phyloP scores from a whole-genome alignment of 2,113 vertebrate species.

The Nesogale talazaci region DNA sequence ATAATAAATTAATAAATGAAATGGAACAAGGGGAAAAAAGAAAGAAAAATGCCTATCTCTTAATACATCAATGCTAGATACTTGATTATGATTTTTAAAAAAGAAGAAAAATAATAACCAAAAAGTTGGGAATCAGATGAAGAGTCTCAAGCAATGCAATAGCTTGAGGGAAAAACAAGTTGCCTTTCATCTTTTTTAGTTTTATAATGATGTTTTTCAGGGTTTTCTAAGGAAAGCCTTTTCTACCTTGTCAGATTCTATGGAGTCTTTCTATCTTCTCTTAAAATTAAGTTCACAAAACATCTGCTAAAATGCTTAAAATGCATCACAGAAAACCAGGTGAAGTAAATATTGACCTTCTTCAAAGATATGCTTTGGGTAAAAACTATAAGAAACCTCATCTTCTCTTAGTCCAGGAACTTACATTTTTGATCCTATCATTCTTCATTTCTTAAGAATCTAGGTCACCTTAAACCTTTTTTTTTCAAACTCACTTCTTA shows the following conservation, averaged over 20 bases:
- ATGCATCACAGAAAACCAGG: no score
- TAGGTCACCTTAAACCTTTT: not conserved
- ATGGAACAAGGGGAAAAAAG: no score
- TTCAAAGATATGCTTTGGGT: no score
- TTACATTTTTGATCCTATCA: not conserved
- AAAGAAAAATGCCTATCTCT: not conserved
- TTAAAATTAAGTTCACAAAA: no score
- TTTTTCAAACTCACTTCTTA: slow-evolving; percentile 1
- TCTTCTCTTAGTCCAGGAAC: no score
- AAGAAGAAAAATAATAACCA: not conserved
- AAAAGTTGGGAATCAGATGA: not conserved
- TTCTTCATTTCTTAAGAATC: not conserved
- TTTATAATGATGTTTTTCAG: not conserved
- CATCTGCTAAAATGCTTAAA: no score
- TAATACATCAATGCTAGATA: not conserved
- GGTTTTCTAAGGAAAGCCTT: slow-evolving; percentile 20
- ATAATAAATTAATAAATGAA: no score
- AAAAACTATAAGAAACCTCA: no score
- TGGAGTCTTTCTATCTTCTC: not conserved
- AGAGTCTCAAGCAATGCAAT: not conserved
- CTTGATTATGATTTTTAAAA: not conserved
- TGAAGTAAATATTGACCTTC: no score
- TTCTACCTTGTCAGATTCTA: slow-evolving; percentile 27
- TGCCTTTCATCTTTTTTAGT: not conserved
- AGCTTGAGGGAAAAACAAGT: not conserved